Conservation (phyloP, 2,113 vertebrate genomes). For the Pithys albifrons region DNA sequence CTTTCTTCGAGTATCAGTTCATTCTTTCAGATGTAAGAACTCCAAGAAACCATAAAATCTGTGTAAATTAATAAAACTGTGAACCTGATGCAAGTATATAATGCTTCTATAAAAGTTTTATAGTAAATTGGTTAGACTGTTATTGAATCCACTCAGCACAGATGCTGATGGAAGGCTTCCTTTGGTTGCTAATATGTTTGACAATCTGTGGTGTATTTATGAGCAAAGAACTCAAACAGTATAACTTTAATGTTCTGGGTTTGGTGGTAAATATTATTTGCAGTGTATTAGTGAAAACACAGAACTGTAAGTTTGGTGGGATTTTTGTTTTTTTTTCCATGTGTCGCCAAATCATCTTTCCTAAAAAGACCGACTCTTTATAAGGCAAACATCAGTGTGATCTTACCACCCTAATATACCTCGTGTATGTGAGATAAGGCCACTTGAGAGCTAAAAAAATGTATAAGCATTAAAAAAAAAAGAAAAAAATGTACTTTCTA, state of each 20-base stretch:
- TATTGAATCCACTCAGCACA: constrained; percentile 39
- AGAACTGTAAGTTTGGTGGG: background rate
- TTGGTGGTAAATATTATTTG: background rate
- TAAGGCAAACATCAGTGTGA: background rate
- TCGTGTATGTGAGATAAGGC: background rate
- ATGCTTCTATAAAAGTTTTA: constrained; percentile 60
- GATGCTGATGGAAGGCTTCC: constrained; percentile 14
- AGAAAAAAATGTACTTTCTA: background rate
- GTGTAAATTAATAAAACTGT: constrained; percentile 65
- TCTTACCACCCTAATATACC: background rate
- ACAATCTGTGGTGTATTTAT: background rate
- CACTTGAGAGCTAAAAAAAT: background rate
- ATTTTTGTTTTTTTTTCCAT: background rate
- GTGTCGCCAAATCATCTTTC: background rate
- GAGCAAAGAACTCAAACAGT: background rate
- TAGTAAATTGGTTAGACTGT: constrained; percentile 60
- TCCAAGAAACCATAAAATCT: constrained; percentile 62
- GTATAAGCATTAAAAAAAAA: background rate
- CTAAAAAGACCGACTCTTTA: background rate
- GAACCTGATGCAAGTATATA: constrained; percentile 57
- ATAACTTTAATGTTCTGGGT: background rate
- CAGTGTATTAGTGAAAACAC: background rate
- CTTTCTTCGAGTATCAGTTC: constrained; percentile 38
- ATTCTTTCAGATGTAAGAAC: constrained; percentile 28
- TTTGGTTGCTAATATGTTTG: background rate